Evolutionary conservation across 2,797 vertebrate species (phyloP), one percentile per base, ranked within the genome.

Genomic region (Gila robusta): DNA sequence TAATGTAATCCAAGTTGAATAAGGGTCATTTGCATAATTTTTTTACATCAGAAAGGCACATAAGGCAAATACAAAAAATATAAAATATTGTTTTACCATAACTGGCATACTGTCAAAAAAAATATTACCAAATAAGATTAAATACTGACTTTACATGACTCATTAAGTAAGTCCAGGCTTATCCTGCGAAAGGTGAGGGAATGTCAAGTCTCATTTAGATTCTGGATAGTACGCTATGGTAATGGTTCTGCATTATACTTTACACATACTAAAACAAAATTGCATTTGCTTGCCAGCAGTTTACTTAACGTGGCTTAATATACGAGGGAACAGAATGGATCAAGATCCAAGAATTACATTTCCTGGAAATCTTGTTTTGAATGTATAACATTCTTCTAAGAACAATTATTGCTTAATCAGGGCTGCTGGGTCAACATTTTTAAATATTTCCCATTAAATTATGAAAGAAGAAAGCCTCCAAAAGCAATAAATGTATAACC

Each of bases 131-230:
- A 87, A 81, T 47, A 8, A 47, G 83, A 82, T 79, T 81, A 66
- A 21, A 83, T 26, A 56, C 10, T 23, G 73, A 44, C 66, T 81
- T 64, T 26, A 62, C 77, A 81, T 70, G 64, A 81, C 62, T 81
- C 14, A 56, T 66, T 1, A 79, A 64, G 56, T 52, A 62, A 56
- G 64, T 79, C 47, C 49, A 59, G 26, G 26, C 26, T 66, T 74
- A 44, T 26, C 14, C 71, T 52, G 28, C 21, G 0, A 39, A 64
- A 39, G 32, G 23, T 59, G 59, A 54, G 52, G 35, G 47, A 84
- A 59, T 62, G 47, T 47, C 76, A 85, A 26, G 16, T 8, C 44
- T 82, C 21, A 14, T 44, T 64, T 66, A 80, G 6, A 52, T 69
- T 54, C 32, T 26, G 26, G 44, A 8, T 17, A 44, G 54, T 54